Percentiles rank a stretch among this genome's conserved stretches.
Conservation (phyloP, 2,113 vertebrate species). For the Budorcas taxicolor region DNA sequence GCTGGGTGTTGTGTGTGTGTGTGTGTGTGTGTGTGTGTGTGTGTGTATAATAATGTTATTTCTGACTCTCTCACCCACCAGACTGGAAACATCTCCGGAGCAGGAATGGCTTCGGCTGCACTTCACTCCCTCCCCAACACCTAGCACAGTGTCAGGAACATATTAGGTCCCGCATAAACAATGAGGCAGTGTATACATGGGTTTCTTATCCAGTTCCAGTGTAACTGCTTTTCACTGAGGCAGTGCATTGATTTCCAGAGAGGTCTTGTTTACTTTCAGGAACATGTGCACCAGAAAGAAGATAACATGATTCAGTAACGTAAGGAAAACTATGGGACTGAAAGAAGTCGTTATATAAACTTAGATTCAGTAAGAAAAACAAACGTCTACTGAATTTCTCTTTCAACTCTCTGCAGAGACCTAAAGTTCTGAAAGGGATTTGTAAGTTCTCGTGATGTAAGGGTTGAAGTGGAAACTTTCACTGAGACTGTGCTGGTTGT, state of each 20-base stretch:
- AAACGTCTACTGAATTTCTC: not conserved
- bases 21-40: not conserved
- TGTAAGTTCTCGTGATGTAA: not conserved
- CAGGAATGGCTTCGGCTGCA: not conserved
- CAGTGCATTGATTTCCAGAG: not conserved
- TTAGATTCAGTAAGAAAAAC: not conserved
- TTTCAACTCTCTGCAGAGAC: not conserved
- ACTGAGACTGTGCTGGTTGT: rapidly evolving
- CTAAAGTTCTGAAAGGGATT: not conserved
- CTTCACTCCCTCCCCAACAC: not conserved
- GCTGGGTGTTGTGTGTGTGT: not conserved
- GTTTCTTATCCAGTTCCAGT: not conserved
- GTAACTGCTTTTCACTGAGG: not conserved
- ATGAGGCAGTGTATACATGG: not conserved
- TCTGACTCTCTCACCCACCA: not conserved
- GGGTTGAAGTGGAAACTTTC: not conserved
- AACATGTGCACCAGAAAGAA: not conserved
- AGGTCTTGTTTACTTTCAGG: not conserved
- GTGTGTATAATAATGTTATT: not conserved
- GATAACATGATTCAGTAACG: not conserved
- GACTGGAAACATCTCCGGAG: not conserved
- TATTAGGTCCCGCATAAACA: not conserved
- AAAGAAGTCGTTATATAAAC: not conserved
- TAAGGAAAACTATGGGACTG: not conserved
- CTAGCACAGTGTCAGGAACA: not conserved